Evolutionary conservation across 1,140 invertebrate species (phyloP).

Genomic region (Pogonognathellus flavescens): DNA sequence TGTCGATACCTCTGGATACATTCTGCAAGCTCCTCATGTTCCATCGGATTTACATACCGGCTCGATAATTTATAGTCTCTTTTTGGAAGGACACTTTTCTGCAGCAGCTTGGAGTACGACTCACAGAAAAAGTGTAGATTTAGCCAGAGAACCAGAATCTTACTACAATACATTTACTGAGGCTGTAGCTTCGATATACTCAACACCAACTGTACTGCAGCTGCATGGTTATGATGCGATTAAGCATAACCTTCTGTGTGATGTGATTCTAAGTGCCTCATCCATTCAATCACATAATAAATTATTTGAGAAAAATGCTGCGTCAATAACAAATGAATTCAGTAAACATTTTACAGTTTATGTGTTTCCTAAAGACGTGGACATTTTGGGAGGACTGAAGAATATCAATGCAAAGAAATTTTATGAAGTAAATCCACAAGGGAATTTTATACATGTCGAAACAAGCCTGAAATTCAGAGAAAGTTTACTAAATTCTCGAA

Average conservation of each 20-base stretch:
- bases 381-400: conserved; percentile 43
- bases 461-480: conserved; percentile 49
- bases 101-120: conserved; percentile 47
- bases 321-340: not conserved
- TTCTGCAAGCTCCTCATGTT: conserved; percentile 54
- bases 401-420: conserved; percentile 54
- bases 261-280: conserved; percentile 47
- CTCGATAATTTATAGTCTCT: conserved; percentile 19
- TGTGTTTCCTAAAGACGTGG: conserved; percentile 36
- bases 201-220: not conserved
- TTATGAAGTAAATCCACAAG: not conserved
- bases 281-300: not conserved
- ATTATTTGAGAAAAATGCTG: not conserved
- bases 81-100: not conserved
- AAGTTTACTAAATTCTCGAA: not conserved
- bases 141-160: conserved; percentile 22
- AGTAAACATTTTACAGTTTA: not conserved
- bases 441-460: conserved; percentile 43
- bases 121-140: conserved; percentile 53
- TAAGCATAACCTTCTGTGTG: not conserved
- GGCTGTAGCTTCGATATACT: not conserved
- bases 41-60: conserved; percentile 48
- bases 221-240: conserved; percentile 31
- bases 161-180: conserved; percentile 51
- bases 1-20: not conserved